Conservation (phyloP, 1,140 invertebrate genomes). For the Camponotus floridanus region DNA sequence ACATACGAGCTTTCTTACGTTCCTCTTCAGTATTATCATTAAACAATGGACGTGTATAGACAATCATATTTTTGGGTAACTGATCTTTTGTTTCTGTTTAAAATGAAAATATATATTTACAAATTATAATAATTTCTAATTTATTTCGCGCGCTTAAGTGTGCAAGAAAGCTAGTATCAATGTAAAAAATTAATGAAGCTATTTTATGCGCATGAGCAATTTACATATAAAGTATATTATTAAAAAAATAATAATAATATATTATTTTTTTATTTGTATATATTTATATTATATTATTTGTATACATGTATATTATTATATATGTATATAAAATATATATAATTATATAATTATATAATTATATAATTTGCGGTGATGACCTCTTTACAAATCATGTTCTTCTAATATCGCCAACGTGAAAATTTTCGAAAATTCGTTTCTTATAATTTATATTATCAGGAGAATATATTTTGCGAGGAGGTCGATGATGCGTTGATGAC, state of each 20-base stretch:
- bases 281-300: no score
- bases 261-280: no score
- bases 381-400: no score
- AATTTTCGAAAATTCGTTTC: no score
- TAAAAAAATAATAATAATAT: conserved; percentile 55
- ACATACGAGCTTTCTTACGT: conserved; percentile 82
- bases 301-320: no score
- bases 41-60: conserved; percentile 83
- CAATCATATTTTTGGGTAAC: conserved; percentile 86
- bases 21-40: conserved; percentile 79
- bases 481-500: no score
- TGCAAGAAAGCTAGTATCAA: conserved; percentile 61
- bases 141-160: background rate
- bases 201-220: background rate
- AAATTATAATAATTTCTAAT: conserved; percentile 15
- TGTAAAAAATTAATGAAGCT: conserved; percentile 4
- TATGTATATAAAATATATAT: no score
- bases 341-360: no score
- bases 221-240: conserved; percentile 18
- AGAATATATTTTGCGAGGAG: no score
- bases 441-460: no score
- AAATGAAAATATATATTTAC: conserved; percentile 60
- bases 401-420: no score
- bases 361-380: no score
- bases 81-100: conserved; percentile 86